Conservation (phyloP, 2,113 vertebrate genomes). For the Tupaia tana region DNA sequence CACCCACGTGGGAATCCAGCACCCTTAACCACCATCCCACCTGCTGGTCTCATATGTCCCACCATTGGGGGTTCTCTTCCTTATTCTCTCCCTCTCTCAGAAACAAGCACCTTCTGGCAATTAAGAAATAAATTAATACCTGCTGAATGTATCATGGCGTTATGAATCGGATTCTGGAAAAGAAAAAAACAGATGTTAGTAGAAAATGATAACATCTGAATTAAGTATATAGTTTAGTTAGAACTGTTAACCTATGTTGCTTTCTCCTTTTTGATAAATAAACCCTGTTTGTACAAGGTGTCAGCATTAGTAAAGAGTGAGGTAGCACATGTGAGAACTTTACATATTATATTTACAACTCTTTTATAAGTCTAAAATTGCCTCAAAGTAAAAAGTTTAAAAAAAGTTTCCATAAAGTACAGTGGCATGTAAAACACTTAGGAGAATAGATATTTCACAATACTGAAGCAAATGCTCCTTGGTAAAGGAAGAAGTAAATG, state of each 20-base stretch:
- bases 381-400: not conserved
- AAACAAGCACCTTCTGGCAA: too few species aligned
- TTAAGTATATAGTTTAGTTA: not conserved
- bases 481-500: not conserved
- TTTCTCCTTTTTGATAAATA: conserved; percentile 28
- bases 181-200: not conserved
- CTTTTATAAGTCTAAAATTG: not conserved
- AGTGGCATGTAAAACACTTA: not conserved
- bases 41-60: too few species aligned
- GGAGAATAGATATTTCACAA: not conserved
- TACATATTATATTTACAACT: not conserved
- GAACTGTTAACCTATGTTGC: not conserved
- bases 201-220: not conserved
- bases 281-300: not conserved
- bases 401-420: not conserved
- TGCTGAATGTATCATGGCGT: not conserved
- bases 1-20: too few species aligned
- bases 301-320: not conserved
- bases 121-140: not conserved
- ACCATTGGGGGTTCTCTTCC: too few species aligned
- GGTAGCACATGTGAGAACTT: not conserved
- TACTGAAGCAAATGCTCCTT: not conserved
- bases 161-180: not conserved
- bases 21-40: too few species aligned
- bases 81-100: too few species aligned